Percentiles rank a stretch among this genome's conserved stretches.
Conservation (phyloP, 2,113 vertebrate species). For the Microcebus tavaratra region DNA sequence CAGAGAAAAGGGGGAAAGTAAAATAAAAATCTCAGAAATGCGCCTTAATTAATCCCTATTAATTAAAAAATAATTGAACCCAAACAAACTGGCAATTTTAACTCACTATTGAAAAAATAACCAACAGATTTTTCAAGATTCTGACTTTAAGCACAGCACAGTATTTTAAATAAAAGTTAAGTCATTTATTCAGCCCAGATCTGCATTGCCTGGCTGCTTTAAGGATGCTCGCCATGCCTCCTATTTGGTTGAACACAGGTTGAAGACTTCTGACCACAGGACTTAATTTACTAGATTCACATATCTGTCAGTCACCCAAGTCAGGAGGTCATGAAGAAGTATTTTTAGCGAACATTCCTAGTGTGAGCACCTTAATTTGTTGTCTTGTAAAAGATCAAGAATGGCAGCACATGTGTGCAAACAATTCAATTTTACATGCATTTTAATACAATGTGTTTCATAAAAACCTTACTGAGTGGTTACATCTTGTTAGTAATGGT, state of each 20-base stretch:
- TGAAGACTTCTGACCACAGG: slow-evolving; percentile 71
- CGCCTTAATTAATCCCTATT: not conserved
- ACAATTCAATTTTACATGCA: slow-evolving; percentile 47
- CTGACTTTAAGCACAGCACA: not conserved
- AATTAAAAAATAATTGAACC: not conserved
- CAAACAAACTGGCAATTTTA: not conserved
- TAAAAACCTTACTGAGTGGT: not conserved
- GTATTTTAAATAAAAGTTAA: slow-evolving; percentile 14
- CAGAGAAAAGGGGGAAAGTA: not conserved
- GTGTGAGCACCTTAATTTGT: slow-evolving; percentile 58
- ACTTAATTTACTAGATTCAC: slow-evolving; percentile 78
- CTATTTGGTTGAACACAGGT: slow-evolving; percentile 54
- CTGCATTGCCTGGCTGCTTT: not conserved
- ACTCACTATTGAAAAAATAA: not conserved
- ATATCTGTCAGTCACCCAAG: slow-evolving; percentile 73
- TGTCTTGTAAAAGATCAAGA: slow-evolving; percentile 39
- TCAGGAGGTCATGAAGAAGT: slow-evolving; percentile 68
- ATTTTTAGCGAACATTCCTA: slow-evolving; percentile 55
- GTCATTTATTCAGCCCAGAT: slow-evolving; percentile 52
- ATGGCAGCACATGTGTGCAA: not conserved
- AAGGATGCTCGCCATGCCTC: not conserved
- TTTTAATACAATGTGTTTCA: slow-evolving; percentile 57
- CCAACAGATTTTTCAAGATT: not conserved
- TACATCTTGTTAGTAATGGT: slow-evolving; percentile 27
- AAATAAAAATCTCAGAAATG: not conserved